Conservation (phyloP, 2,888 invertebrate genomes). For the Papilio elwesi region DNA sequence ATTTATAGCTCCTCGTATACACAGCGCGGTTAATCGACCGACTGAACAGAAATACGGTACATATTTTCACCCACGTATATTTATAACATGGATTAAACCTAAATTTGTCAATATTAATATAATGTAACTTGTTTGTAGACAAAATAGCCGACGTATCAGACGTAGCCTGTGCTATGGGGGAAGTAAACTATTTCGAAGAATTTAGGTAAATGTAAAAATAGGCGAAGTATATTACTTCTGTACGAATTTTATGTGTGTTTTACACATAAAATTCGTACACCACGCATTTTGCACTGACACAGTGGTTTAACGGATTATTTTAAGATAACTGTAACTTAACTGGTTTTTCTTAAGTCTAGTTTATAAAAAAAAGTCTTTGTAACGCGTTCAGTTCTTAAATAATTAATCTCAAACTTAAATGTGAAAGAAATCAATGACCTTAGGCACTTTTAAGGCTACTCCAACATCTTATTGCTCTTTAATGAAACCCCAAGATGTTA, state of each 20-base stretch:
- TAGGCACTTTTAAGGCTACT: too few species aligned
- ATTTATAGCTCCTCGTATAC: constrained; percentile 53
- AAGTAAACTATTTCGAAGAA: background rate
- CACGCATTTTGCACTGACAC: too few species aligned
- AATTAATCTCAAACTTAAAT: too few species aligned
- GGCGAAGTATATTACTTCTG: background rate
- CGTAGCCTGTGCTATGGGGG: too few species aligned
- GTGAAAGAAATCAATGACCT: too few species aligned
- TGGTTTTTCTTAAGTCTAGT: too few species aligned
- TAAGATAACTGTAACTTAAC: too few species aligned
- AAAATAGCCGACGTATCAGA: background rate
- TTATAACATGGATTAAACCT: background rate
- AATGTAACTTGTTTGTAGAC: background rate
- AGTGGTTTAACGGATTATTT: too few species aligned
- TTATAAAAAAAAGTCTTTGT: too few species aligned
- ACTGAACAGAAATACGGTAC: constrained; percentile 6
- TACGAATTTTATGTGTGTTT: too few species aligned
- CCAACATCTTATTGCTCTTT: background rate
- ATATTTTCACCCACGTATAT: constrained; percentile 25
- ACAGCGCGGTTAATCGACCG: constrained; percentile 44
- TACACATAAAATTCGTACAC: too few species aligned
- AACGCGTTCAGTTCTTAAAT: too few species aligned
- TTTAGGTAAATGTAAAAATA: background rate
- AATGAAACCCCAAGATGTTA: constrained; percentile 31
- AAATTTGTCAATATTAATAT: constrained; percentile 1